A percentile compares a stretch with the other conserved stretches of the same genome.
These are phyloP conservation scores for Petrocephalus zakoni DNA, from an alignment of 2,113 vertebrate genomes.

Conservation along the genomic window DNA sequence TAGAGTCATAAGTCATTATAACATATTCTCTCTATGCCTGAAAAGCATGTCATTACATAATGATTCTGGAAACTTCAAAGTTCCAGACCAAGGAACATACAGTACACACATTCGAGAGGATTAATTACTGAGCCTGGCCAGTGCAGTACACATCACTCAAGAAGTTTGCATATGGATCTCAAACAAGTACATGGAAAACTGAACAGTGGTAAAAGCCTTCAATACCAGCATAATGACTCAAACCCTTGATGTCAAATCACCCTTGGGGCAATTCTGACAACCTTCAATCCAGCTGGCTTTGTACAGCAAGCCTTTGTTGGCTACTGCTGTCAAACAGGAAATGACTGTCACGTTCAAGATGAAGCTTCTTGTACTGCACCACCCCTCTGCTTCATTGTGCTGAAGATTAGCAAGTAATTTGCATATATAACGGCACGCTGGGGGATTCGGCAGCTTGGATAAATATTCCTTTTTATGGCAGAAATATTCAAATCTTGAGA, in stretches of 20 bases:
- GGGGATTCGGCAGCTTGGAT: conserved; percentile 12
- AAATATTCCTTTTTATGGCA: conserved; percentile 15
- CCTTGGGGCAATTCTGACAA: neutral
- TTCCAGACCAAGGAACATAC: neutral
- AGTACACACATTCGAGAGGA: neutral
- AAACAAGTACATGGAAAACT: conserved; percentile 3
- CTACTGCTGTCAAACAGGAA: neutral
- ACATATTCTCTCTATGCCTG: neutral
- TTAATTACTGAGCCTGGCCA: neutral
- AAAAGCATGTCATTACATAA: neutral
- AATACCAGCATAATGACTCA: neutral
- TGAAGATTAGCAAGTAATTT: conserved; percentile 14
- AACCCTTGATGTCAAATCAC: neutral
- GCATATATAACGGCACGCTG: conserved; percentile 7
- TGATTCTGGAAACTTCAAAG: too few relatives aligned
- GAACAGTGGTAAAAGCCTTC: neutral
- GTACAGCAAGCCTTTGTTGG: neutral
- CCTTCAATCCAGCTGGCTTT: neutral
- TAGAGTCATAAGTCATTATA: neutral
- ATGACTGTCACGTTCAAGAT: neutral
- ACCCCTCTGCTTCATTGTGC: neutral
- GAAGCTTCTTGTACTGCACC: neutral
- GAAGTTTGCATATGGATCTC: neutral
- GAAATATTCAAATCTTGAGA: neutral
- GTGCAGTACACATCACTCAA: neutral